phyloP scores from a whole-genome alignment of 2,113 vertebrate genomes.

The Lagopus muta region DNA sequence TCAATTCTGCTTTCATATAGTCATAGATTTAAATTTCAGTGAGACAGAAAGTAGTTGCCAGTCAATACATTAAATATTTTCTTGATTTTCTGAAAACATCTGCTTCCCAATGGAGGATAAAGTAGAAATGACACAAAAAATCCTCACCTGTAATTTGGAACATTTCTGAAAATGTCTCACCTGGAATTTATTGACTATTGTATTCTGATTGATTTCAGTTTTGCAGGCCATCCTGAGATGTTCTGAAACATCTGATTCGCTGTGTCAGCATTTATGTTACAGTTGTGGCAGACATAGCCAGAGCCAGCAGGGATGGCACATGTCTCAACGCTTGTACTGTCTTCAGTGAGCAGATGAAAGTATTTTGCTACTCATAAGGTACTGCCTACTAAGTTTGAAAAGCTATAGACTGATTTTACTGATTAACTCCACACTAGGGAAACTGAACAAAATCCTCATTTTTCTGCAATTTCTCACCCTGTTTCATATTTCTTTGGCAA shows the following conservation, averaged over 20 bases:
- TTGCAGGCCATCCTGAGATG: neutral
- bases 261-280: neutral
- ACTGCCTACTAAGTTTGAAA: neutral
- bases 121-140: neutral
- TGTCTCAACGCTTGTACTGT: neutral
- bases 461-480: neutral
- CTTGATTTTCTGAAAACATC: neutral
- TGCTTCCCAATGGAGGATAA: neutral
- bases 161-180: neutral
- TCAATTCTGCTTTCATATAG: neutral
- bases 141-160: neutral
- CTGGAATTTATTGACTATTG: neutral
- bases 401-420: neutral
- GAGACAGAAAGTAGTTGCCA: neutral
- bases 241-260: neutral
- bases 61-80: slow-evolving; percentile 6
- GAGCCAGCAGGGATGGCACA: neutral
- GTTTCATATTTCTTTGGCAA: neutral
- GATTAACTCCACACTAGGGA: neutral
- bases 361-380: neutral
- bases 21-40: neutral
- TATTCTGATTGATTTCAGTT: neutral
- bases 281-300: neutral
- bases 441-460: neutral
- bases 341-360: accelerated